Evolutionary conservation across 1,140 invertebrate genomes (phyloP).

Genomic region (Lordiphosa mommai): DNA sequence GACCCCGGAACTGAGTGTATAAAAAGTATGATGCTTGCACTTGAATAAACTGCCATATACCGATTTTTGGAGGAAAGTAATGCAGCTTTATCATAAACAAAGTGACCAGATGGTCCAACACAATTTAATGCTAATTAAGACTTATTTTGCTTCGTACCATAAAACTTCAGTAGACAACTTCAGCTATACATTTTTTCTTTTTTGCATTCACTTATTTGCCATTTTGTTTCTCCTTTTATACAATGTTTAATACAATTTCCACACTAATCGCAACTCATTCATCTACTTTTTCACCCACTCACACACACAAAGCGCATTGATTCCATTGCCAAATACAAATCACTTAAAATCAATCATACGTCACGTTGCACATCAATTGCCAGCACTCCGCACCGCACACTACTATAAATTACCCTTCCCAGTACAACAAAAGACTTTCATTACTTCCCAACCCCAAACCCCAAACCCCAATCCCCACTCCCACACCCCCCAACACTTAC

Average conservation of each 20-base stretch:
- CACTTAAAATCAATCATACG: conserved; percentile 59
- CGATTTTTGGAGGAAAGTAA: no score
- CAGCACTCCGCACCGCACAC: conserved; percentile 18
- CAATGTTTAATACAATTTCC: neutral
- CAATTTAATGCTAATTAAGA: no score
- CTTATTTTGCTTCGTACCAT: no score
- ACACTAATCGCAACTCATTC: conserved; percentile 40
- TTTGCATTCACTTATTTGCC: no score
- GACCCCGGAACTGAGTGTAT: no score
- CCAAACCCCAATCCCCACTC: neutral
- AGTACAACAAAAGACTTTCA: conserved; percentile 10
- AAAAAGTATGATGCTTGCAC: no score
- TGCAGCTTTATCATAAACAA: no score
- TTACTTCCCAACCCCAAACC: neutral
- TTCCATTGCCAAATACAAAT: conserved; percentile 42
- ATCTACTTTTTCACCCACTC: conserved; percentile 4
- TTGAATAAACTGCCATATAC: no score
- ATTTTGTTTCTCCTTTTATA: neutral
- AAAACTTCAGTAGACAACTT: no score
- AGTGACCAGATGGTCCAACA: no score
- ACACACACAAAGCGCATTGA: conserved; percentile 18
- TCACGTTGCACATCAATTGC: conserved; percentile 62
- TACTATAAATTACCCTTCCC: conserved; percentile 38
- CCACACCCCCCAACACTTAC: conserved; percentile 79
- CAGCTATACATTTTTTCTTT: no score